Conservation (phyloP, 2,888 invertebrate genomes). For the Gymnoscelis rufifasciata region DNA sequence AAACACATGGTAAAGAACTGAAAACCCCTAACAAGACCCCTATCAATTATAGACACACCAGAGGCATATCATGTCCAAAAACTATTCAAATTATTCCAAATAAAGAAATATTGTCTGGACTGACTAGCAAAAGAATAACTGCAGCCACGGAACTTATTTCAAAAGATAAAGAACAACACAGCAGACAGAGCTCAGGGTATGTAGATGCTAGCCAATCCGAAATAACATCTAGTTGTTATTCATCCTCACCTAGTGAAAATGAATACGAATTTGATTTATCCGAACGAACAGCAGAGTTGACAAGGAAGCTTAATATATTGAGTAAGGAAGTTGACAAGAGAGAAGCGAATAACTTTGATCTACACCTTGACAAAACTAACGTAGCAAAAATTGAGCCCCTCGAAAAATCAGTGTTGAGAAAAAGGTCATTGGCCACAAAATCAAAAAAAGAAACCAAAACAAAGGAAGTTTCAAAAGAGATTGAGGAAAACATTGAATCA, state of each 20-base stretch:
- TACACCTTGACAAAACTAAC: constrained; percentile 39
- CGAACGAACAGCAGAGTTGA: constrained; percentile 67
- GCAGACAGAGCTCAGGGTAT: constrained; percentile 68
- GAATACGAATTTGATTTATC: constrained; percentile 73
- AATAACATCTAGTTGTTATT: constrained; percentile 74
- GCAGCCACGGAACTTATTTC: constrained; percentile 31
- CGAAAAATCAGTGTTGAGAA: constrained; percentile 51
- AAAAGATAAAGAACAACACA: constrained; percentile 48
- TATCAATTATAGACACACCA: constrained; percentile 47
- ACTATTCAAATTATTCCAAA: constrained; percentile 74
- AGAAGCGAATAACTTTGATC: constrained; percentile 47
- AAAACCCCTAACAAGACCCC: constrained; percentile 77
- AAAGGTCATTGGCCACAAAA: constrained; percentile 47
- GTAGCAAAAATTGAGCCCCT: constrained; percentile 27
- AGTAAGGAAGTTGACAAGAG: constrained; percentile 60
- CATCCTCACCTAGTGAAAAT: constrained; percentile 73
- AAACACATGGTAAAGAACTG: constrained; percentile 62
- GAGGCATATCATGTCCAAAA: constrained; percentile 75
- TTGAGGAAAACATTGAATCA: constrained; percentile 41
- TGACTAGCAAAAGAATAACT: constrained; percentile 59
- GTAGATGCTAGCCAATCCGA: constrained; percentile 75
- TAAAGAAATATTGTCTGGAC: constrained; percentile 73
- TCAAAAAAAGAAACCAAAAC: constrained; percentile 38
- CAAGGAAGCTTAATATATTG: constrained; percentile 62
- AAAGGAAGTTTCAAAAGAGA: constrained; percentile 39